phyloP scores from a whole-genome alignment of 2,888 invertebrate genomes.

The Ommatoiulus sabulosus region DNA sequence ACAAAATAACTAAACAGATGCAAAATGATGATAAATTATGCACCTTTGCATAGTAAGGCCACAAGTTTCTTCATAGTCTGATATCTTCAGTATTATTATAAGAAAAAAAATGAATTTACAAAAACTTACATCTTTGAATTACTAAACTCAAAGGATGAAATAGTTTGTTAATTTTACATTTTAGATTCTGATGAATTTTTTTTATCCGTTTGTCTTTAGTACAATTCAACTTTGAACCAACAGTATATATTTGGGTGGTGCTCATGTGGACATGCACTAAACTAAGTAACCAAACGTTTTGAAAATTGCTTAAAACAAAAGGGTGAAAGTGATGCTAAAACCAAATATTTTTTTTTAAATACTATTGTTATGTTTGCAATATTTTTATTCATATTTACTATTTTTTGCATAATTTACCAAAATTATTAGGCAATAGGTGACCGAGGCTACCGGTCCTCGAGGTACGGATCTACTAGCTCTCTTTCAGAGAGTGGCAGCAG shows the following conservation, averaged over 20 bases:
- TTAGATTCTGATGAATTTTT: background rate
- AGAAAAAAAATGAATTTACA: too few relatives aligned
- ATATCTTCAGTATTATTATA: too few relatives aligned
- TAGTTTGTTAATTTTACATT: background rate
- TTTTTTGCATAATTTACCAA: background rate
- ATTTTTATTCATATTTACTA: background rate
- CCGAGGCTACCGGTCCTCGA: slow-evolving; percentile 56
- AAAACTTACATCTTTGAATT: too few relatives aligned
- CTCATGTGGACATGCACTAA: too few relatives aligned
- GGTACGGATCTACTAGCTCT: slow-evolving; percentile 59
- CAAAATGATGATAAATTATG: background rate
- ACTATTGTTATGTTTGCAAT: background rate
- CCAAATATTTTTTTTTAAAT: too few relatives aligned
- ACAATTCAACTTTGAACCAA: background rate
- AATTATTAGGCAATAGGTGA: slow-evolving; percentile 56
- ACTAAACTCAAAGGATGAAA: too few relatives aligned
- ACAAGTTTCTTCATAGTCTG: too few relatives aligned
- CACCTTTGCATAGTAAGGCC: too few relatives aligned
- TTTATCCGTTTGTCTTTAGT: background rate
- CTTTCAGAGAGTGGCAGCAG: slow-evolving; percentile 56
- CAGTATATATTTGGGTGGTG: background rate
- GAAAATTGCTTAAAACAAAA: background rate
- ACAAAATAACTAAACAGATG: too few relatives aligned
- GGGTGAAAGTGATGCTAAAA: background rate
- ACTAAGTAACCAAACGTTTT: too few relatives aligned